Conservation (phyloP, 2,113 vertebrate genomes). For the Danio rerio region DNA sequence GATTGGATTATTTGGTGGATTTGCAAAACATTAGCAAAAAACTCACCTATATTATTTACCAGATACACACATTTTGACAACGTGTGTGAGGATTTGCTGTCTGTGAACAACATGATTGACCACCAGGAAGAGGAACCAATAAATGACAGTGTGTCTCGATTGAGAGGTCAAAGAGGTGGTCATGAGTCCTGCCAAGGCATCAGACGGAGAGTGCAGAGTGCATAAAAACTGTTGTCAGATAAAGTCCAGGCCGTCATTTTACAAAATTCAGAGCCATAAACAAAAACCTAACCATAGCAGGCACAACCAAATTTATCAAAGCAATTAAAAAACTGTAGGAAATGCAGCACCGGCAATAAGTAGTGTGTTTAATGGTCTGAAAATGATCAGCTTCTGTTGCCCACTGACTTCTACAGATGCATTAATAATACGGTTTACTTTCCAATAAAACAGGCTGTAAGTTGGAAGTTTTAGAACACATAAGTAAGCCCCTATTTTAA, state of each 20-base stretch:
- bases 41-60: background rate
- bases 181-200: no score
- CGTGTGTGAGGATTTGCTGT: background rate
- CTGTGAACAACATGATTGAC: background rate
- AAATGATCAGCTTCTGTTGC: background rate
- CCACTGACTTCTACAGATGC: no score
- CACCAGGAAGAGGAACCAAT: background rate
- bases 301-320: background rate
- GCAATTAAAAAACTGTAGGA: background rate
- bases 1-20: background rate
- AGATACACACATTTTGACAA: background rate
- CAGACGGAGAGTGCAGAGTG: background rate
- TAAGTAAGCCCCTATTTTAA: no score
- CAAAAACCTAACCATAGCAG: background rate
- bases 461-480: no score
- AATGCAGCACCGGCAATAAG: constrained; percentile 1
- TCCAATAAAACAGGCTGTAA: no score
- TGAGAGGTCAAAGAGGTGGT: background rate
- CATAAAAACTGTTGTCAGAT: background rate
- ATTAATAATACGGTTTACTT: no score
- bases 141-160: background rate
- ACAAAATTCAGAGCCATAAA: background rate
- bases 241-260: background rate
- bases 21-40: background rate
- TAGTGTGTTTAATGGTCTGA: constrained; percentile 1